Base-by-base conservation (phyloP, 2,113 vertebrate genomes). In the Centrocercus urophasianus region DNA sequence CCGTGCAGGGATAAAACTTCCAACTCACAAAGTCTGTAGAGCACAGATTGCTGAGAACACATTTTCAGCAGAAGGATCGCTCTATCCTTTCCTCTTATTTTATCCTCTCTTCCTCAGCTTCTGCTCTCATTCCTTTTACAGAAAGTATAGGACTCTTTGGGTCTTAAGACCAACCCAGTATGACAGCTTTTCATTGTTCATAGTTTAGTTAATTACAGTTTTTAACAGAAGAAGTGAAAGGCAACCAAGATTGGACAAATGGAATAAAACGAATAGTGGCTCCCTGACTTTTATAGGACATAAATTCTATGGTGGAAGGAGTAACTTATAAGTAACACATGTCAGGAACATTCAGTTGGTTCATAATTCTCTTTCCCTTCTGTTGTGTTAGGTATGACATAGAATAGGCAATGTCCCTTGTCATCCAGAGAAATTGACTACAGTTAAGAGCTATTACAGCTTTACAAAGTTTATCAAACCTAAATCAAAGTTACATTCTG, bases 261-360 rank as follows among this genome's bases (percentile, higher is more conserved):
- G 8, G 24, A 56, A 78, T 40, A 56, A 81, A 72, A 34, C 19
- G 78, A 66, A 18, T 48, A 16, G 8, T 8, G 13, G 5, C 20
- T 66, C 65, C 70, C 67, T 72, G 64, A 60, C 17, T 75, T 85
- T 52, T 75, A 57, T 48, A 83, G 61, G 28, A 40, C 4, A 1
- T 56, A 45, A 30, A 86, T 40, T 86, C 32, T 54, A 13, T 30
- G 67, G 57, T 24, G 47, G 89, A 81, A 88, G 38, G 8, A 54
- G 24, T 70, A 43, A 83, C 24, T 74, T 70, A 59, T 34, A 85
- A 36, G 27, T 52, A 57, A 70, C 42, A 56, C 17, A 8, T 56
- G 69, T 66, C 83, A 89, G 61, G 40, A 76, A 38, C 88, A 93
- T 94, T 95, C 88, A 19, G 84, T 80, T 80, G 77, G 40, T 42